Conservation (phyloP, 2,797 vertebrate genomes). For the Lutra lutra region DNA sequence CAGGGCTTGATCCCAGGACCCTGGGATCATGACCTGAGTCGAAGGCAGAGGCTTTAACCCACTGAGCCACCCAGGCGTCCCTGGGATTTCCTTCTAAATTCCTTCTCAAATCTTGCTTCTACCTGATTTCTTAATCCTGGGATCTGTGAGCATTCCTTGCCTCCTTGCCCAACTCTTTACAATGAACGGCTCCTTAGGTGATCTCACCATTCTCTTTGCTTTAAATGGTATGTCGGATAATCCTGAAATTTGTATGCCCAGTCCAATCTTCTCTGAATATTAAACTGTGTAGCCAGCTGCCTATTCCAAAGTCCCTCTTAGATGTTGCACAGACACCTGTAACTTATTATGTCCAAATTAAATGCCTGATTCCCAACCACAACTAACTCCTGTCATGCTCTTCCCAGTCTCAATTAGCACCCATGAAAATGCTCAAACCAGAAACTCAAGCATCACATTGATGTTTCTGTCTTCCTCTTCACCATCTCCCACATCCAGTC, state of each 20-base stretch:
- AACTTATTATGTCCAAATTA: neutral
- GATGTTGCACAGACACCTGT: neutral
- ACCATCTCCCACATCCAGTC: neutral
- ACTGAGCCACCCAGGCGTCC: too few relatives aligned
- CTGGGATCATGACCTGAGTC: too few relatives aligned
- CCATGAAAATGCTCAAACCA: neutral
- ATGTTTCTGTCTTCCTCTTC: neutral
- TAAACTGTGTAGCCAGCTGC: neutral
- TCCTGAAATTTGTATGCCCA: neutral
- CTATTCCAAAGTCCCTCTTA: neutral
- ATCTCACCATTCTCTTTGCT: neutral
- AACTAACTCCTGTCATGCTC: neutral
- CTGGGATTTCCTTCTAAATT: neutral
- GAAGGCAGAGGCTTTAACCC: too few relatives aligned
- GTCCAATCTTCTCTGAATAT: neutral
- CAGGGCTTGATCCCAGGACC: too few relatives aligned
- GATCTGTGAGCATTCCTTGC: neutral
- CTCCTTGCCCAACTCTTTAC: neutral
- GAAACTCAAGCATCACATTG: neutral
- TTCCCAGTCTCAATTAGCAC: neutral
- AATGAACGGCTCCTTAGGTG: neutral
- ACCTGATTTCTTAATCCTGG: neutral
- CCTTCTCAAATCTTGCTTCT: neutral
- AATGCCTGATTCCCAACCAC: neutral
- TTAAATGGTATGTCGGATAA: conserved; percentile 1